Evolutionary conservation across 2,888 invertebrate genomes (phyloP), one percentile per base, ranked within the genome.

Genomic region (Eustalomyia histrio): DNA sequence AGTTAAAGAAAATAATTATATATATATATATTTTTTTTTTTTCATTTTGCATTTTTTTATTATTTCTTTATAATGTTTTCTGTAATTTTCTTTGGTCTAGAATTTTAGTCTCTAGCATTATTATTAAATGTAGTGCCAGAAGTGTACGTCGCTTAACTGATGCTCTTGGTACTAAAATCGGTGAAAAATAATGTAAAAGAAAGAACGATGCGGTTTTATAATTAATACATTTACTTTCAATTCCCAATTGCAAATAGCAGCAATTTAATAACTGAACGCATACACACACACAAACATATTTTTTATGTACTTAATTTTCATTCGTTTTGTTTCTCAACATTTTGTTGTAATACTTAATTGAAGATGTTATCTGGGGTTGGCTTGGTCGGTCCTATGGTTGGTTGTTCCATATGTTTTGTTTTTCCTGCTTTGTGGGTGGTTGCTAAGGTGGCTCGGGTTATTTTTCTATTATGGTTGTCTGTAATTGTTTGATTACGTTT

Each of bases 171-270:
- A 61, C 60, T 52, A 53, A 73, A 73, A 43, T 39, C 21, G 29
- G 61, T 39, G 47, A 18, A 21, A 50, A 61, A 64, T 47, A 55
- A 53, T 57, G 39, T 29, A 47, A 72, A 67, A 21, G 67, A 35
- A 69, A 80, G 73, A 76, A 74, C 60, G 64, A 65, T 76, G 80
- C 64, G 80, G 80, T 80, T 80, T 73, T 80, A 73, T 76, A 80
- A 78, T 81, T 81, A 81, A 81, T 81, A 74, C 74, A 78, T 81
- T 81, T 78, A 74, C 78, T 81, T 81, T 69, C 73, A 64, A 78
- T 78, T 73, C 76, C 74, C 78, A 65, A 65, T 69, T 74, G 73
- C 73, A 69, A 76, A 76, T 60, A 55, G 69, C 69, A 78, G 76
- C 73, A 76, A 64, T 76, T 76, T 64, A 57, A 67, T 65, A 76